Evolutionary conservation across 2,888 invertebrate genomes (phyloP), one percentile per base, ranked within the genome.

Genomic region (Stenurella melanura): DNA sequence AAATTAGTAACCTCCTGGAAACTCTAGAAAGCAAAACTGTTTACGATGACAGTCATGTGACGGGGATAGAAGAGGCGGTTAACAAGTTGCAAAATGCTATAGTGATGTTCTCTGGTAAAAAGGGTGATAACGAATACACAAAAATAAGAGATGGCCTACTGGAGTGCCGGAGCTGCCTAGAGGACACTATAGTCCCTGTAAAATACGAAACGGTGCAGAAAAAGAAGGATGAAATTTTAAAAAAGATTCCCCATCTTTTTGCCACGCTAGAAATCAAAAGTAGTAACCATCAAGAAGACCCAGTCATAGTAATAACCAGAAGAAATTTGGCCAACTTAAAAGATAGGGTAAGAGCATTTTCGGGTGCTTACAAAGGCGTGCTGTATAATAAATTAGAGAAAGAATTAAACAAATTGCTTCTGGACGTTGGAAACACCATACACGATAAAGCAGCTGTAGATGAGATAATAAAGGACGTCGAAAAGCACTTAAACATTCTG

Each of bases 381-480:
- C 71, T 84, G n/a, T 86, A 85, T 61, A 84, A 83, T 34, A 75
- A 80, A 26, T 77, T 86, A 17, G 86, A 86, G 71, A 80, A 81
- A 56, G 83, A 84, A 42, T 66, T 85, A 15, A 83, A 83, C 63
- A 83, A 81, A 68, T 57, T 82, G 21, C 74, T 82, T 10, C 38
- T 77, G 12, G 78, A 82, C 42, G 76, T 80, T 1, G 80, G 78
- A 18, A 80, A 82, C 18, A 73, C 78, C 50, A 68, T 83, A n/a
- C 75, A 79, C 0, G 79, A 84, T 58, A 76, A 78, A 75, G 42
- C 66, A 3, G 69, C 64, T 18, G 72, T 81, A 10, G 74, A 81
- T 5, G 81, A 82, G 61, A 70, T 84, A 9, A 78, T 73, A 2
- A 82, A 71, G 54, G 82, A 85, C 11, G 80, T 82, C 0, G 83